Evolutionary conservation across 2,113 vertebrate genomes (phyloP), one percentile per base, ranked within the genome.

Genomic region (Hylia prasina): DNA sequence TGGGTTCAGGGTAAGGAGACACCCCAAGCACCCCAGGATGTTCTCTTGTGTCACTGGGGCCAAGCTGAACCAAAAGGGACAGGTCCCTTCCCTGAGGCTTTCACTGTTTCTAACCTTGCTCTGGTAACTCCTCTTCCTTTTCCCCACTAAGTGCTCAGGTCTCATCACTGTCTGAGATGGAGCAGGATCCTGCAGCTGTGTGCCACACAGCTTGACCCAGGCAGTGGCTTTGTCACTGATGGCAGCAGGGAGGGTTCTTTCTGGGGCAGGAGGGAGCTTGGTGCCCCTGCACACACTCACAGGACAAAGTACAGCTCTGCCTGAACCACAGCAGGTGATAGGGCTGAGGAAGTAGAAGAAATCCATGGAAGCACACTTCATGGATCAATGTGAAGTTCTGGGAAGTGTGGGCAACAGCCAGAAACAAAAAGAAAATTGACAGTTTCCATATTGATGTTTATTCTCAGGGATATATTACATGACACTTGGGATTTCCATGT

Each of bases 281-380:
- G 39, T 40, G 39, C 14, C 19, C 20, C 25, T 21, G 39, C 21
- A 25, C 0, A 0, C 5, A 15, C 31, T 56, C 23, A 7, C 3
- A 21, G 37, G 57, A 30, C 28, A 68, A 71, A 80, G 19, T 31
- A 45, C 15, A 40, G 17, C 6, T 39, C 24, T 72, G 58, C 53
- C 48, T n/a, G 39, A 68, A 21, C 13, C 31, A 9, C 2, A 2
- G 11, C 16, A 20, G 50, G 16, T 4, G 0, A 6, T 23, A 33
- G 28, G 19, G 28, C 5, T 13, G 44, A 71, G 37, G 20, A 42
- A 53, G 31, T 20, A 39, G n/a, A 77, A 77, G 39, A 72, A 61
- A 56, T 44, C n/a, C 4, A 0, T n/a, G 37, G 31, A 53, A 64
- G 72, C 16, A 63, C 76, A 68, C 8, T 23, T 72, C 2, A 1